Base-by-base conservation (phyloP, 1,140 invertebrate species). In the Drosophila fuyamai region DNA sequence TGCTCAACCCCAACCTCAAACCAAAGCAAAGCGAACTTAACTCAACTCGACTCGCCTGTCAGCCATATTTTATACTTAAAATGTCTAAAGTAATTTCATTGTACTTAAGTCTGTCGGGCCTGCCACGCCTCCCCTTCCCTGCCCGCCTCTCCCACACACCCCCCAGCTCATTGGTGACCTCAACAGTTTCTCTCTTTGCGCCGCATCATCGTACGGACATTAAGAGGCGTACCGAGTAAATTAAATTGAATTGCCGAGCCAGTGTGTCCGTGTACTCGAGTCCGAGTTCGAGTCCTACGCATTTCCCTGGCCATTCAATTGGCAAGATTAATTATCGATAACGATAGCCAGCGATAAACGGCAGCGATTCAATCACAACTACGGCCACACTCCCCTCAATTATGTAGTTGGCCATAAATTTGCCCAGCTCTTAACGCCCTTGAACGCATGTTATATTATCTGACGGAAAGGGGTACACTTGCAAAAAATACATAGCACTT, bases 1-100 rank as follows among this genome's bases (percentile, higher is more conserved):
- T 36, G 2, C 23, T 29, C 60, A 53, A 13, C 14, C 7, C 6
- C 2, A 13, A 35, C 16, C 61, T 32, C 40, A 44, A 13, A 38
- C 50, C 7, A 32, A 55, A 16, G 7, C 13, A 29, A 27, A 48
- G 27, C 16, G 8, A 18, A 55, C 48, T 54, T 13, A 40, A 70
- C 43, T 56, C 43, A 8, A 54, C 71, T 67, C 61, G 41, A 73
- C 81, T 75, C 54, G 68, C 73, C 79, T 88, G 79, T 86, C 84
- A 73, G 76, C 67, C 84, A 86, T 86, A 88, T 76, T 88, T 82
- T 88, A 82, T 86, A 80, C 83, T 86, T 86, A 88, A 83, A 83
- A 86, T 86, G 83, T 77, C 76, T 68, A 79, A 86, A 88, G 79
- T 82, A 73, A 86, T 82, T 86, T 88, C 62, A 76, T 82, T 86